phyloP scores from a whole-genome alignment of 2,797 vertebrate genomes.

The Anguilla pacifica region DNA sequence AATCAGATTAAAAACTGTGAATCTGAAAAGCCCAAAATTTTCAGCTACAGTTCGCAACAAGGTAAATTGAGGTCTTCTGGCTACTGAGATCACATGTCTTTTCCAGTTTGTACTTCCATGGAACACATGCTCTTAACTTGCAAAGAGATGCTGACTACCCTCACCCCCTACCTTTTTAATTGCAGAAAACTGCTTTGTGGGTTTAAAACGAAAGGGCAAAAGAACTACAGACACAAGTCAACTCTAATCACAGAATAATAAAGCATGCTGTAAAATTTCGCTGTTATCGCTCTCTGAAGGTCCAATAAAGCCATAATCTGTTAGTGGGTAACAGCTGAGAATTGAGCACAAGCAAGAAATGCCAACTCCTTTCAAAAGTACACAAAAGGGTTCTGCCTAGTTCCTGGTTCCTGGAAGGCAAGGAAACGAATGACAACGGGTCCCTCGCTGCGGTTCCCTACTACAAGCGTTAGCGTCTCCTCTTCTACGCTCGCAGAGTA shows the following conservation, averaged over 20 bases:
- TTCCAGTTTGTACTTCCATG: not conserved
- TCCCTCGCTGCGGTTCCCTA: constrained; percentile 40
- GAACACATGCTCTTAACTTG: not conserved
- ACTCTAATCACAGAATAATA: constrained; percentile 27
- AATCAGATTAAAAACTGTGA: not conserved
- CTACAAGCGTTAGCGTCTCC: constrained; percentile 24
- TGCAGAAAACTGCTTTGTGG: not conserved
- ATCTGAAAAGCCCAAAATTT: not conserved
- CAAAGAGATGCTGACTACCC: not conserved
- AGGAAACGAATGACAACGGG: constrained; percentile 35
- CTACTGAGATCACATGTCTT: not conserved
- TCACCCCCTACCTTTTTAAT: not conserved
- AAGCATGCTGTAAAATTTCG: not conserved
- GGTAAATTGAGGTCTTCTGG: not conserved
- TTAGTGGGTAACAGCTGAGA: constrained; percentile 26
- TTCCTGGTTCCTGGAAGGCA: constrained; percentile 40
- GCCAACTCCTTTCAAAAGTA: not conserved
- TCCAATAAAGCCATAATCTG: constrained; percentile 38
- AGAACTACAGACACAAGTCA: not conserved
- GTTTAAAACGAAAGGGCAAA: not conserved
- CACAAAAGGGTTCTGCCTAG: not conserved
- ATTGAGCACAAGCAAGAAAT: constrained; percentile 28
- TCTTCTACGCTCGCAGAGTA: constrained; percentile 39
- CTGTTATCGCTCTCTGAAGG: constrained; percentile 11
- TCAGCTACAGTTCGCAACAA: not conserved